Conservation (phyloP, 64 coral and sea anemone genomes). For the Cladopsammia gracilis region DNA sequence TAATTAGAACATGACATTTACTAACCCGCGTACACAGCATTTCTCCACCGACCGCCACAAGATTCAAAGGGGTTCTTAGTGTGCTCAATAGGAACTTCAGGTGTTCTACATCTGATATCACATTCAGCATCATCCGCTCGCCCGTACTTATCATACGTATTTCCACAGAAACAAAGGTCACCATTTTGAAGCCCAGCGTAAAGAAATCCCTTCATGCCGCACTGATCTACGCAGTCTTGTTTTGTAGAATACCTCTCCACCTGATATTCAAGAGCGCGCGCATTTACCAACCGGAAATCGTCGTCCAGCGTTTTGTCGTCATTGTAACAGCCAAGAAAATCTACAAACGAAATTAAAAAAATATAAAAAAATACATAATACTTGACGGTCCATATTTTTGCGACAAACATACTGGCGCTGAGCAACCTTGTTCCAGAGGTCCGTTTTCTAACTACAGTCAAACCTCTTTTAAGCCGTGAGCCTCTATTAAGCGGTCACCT, state of each 20-base stretch:
- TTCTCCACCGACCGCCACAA: constrained; percentile 82
- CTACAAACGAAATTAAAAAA: neutral
- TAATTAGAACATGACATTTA: too few relatives aligned
- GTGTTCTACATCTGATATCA: constrained; percentile 64
- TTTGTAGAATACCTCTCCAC: constrained; percentile 21
- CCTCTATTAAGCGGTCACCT: too few relatives aligned
- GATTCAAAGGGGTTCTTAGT: constrained; percentile 43
- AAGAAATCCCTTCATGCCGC: constrained; percentile 41
- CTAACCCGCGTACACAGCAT: constrained; percentile 83
- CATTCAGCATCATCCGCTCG: constrained; percentile 67
- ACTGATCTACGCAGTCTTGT: constrained; percentile 62
- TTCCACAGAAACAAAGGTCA: constrained; percentile 86
- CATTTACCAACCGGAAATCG: constrained; percentile 34
- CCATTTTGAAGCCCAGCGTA: constrained; percentile 89
- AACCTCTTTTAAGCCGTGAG: too few relatives aligned
- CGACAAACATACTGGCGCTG: too few relatives aligned
- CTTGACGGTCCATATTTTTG: too few relatives aligned
- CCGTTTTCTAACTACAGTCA: too few relatives aligned
- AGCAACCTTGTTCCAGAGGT: too few relatives aligned
- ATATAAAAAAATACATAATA: neutral
- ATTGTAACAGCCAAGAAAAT: constrained; percentile 83
- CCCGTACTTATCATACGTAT: constrained; percentile 69
- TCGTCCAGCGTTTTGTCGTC: constrained; percentile 72
- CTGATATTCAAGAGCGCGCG: constrained; percentile 53
- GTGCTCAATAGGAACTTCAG: neutral